Evolutionary conservation across 2,113 vertebrate species (phyloP).

Genomic region (Tetraodon nigroviridis): DNA sequence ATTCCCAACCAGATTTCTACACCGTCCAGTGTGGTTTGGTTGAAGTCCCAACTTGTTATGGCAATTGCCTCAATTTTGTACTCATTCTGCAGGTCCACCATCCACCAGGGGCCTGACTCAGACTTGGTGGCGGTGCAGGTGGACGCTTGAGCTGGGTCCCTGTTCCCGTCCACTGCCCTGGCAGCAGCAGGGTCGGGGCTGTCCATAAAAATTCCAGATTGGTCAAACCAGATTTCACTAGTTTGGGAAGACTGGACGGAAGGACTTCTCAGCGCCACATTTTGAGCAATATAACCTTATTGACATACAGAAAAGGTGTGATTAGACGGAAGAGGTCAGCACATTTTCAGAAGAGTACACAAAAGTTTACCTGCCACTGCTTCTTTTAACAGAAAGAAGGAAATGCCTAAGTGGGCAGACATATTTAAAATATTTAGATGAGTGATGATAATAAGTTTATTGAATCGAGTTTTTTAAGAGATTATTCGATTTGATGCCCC

Average conservation of each 20-base stretch:
- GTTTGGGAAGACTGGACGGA: conserved; percentile 13
- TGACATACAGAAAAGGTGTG: not conserved
- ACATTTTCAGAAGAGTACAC: not conserved
- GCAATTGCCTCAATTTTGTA: conserved; percentile 2
- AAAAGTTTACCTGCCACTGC: conserved; percentile 10
- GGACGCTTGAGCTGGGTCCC: rapidly evolving
- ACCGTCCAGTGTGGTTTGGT: not conserved
- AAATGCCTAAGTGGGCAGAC: conserved; percentile 8
- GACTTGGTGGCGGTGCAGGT: not conserved
- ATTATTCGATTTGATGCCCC: no score
- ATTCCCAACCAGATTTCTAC: conserved; percentile 25
- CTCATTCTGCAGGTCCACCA: conserved; percentile 7
- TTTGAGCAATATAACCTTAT: conserved; percentile 5
- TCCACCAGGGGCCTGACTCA: conserved; percentile 34
- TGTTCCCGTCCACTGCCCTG: conserved; percentile 13
- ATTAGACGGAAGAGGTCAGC: not conserved
- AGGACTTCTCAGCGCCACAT: conserved; percentile 6
- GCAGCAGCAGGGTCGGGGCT: not conserved
- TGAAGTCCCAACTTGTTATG: not conserved
- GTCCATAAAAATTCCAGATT: no score
- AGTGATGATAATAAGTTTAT: not conserved
- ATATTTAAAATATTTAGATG: not conserved
- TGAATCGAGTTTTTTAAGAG: no score
- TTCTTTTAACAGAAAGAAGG: conserved; percentile 3
- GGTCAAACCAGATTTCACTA: no score